Evolutionary conservation across 2,797 vertebrate genomes (phyloP), one percentile per base, ranked within the genome.

Genomic region (Hephaestus fuliginosus): DNA sequence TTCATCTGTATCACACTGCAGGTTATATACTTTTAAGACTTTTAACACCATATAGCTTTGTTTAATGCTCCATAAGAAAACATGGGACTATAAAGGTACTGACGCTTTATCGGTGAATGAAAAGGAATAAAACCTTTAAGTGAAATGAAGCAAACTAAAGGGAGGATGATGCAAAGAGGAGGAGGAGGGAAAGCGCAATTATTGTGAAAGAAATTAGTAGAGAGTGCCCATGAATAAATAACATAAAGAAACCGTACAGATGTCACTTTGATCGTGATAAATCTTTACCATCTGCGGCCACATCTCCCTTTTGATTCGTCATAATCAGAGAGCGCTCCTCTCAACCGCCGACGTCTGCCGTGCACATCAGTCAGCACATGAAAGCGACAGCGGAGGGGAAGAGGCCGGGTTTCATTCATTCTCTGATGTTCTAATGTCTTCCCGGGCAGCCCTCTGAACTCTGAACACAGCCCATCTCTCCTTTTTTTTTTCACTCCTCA

Each of bases 391-490:
- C 51, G 15, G 63, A 43, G 41, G 76, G 82, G 78, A 86, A 67
- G 67, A 74, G 53, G 53, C 17, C 0, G 41, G 9, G 48, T 61
- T 70, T 87, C 46, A 56, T 88, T 70, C 49, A 18, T 18, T 70
- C 87, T 88, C 83, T 86, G 86, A 92, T 93, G 91, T 94, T 94
- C 69, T 92, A 92, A 94, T 94, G 73, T 81, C 78, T 83, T 77
- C 67, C 85, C 57, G 76, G 85, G 72, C 48, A 53, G 28, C 70
- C 71, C 83, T 87, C 74, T 91, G 90, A 93, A 91, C 81, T 73
- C 66, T 1, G 55, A 33, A 33, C 67, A 5, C 76, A 43, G 69
- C 25, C 64, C 5, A 52, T 41, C 69, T 76, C 61, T 46, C 20
- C 36, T 58, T 33, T 33, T 33, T n/a, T 30, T 33, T 33, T 68